Evolutionary conservation across 2,888 invertebrate genomes (phyloP), one percentile per base, ranked within the genome.

Genomic region (Cyaniris semiargus): DNA sequence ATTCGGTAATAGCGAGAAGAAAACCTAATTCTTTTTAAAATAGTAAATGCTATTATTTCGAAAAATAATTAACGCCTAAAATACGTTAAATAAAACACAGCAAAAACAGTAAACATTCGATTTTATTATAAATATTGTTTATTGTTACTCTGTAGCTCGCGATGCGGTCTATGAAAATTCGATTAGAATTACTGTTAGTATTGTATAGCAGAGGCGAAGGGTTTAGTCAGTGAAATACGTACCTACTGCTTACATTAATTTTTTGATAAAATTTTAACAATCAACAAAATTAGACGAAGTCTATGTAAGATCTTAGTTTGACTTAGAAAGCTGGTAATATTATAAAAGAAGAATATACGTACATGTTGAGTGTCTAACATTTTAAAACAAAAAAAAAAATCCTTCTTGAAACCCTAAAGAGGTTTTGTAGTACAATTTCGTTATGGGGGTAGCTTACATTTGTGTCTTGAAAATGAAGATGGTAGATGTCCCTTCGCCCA

Each of bases 61-160:
- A 4, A 31, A 31, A 31, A 31, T n/a, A 38, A 38, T 38, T 7
- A 38, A 38, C 7, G 38, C 38, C 34, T 15, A 7, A 27, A 60
- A n/a, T 18, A 76, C 15, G 31, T 44, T 76, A 56, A 91, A 90
- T 89, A 83, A 92, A 90, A 92, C 78, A 86, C 78, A 85, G 83
- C 85, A 85, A 83, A 84, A 93, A 93, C 93, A 93, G 92, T 93
- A 93, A 93, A 93, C 93, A 92, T 93, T 91, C 80, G 80, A 80
- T 81, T 92, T 92, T 92, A 92, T 91, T 93, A 92, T 92, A 92
- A 93, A 93, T 93, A 93, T 90, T 89, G 88, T 89, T 93, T 93
- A 92, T 93, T 93, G 90, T 93, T 91, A 90, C 87, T 85, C 87
- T 90, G 91, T 90, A 87, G 90, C 86, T 90, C 89, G 90, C 91